Base-by-base conservation (phyloP, 1,140 invertebrate genomes). In the Drosophila pallidifrons region DNA sequence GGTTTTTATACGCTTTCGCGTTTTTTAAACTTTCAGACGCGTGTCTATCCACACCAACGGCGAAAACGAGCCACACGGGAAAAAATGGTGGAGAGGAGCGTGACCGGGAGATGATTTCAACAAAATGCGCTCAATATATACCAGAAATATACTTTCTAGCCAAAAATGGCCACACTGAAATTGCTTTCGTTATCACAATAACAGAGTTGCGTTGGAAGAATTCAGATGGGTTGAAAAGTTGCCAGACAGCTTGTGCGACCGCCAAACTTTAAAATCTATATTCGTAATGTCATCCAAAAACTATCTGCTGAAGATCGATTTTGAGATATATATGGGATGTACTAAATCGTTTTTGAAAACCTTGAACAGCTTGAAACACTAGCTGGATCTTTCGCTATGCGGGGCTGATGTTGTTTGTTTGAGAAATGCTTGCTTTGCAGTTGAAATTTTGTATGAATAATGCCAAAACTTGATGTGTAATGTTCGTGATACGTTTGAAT, bases 11-110 rank as follows among this genome's bases (percentile, higher is more conserved):
- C 82, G 76, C 85, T 72, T 85, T 83, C 82, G 81, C 83, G 83
- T 87, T 88, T 87, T 86, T 52, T 89, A 30, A 66, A 69, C 68
- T 87, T 77, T 88, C 81, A 88, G 83, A 89, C 85, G 85, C 85
- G 83, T 88, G 83, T 88, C 83, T 88, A 74, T 74, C 71, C 71
- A 74, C 71, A 74, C 71, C 73, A 76, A 76, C 68, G 73, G 73
- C 68, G 73, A 76, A 76, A 76, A 76, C 68, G 60, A 76, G 73
- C 76, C 76, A 78, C 76, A 78, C 71, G 75, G 72, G 67, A 78
- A 78, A 77, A 77, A 78, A 78, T 78, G 72, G 75, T 78, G 72
- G 72, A 70, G 60, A 43, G 51, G 72, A 78, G 76, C 51, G 52
- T 30, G 41, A 43, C 41, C 41, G n/a, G 11, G 3, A 43, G n/a